Percentiles rank a stretch among this genome's conserved stretches.
These are phyloP conservation scores for Petrolisthes cinctipes DNA, from an alignment of 2,888 invertebrate genomes.

Conservation along the genomic window DNA sequence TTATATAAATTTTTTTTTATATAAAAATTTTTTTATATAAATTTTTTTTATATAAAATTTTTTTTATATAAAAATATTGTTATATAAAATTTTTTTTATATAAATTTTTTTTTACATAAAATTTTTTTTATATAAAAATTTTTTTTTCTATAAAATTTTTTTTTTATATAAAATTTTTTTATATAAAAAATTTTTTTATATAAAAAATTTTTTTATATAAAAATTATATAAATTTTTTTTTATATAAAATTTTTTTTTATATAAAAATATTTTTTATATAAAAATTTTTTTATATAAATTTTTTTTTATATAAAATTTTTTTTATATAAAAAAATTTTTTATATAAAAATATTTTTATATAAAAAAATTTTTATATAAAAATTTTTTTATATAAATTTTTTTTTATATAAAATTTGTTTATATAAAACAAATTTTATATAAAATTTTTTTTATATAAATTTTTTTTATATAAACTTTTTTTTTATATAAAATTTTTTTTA, in stretches of 20 bases:
- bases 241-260: slow-evolving; percentile 39
- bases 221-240: slow-evolving; percentile 38
- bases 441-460: neutral
- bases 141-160: neutral
- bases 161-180: neutral
- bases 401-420: neutral
- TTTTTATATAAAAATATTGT: slow-evolving; percentile 33
- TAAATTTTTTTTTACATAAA: slow-evolving; percentile 26
- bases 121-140: neutral
- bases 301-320: slow-evolving; percentile 8
- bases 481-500: neutral
- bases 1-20: slow-evolving; percentile 8
- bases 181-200: slow-evolving; percentile 38
- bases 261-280: slow-evolving; percentile 21
- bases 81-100: slow-evolving; percentile 33
- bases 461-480: slow-evolving; percentile 14
- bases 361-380: slow-evolving; percentile 15
- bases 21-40: too few relatives aligned
- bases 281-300: slow-evolving; percentile 34
- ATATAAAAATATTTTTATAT: slow-evolving; percentile 12
- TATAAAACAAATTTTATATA: neutral
- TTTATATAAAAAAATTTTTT: neutral
- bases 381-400: neutral
- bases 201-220: slow-evolving; percentile 42
- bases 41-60: slow-evolving; percentile 34